Percentiles rank a stretch among this genome's conserved stretches.
phyloP scores from a whole-genome alignment of 92 coral and sea anemone genomes.

The Diadumene lineata region DNA sequence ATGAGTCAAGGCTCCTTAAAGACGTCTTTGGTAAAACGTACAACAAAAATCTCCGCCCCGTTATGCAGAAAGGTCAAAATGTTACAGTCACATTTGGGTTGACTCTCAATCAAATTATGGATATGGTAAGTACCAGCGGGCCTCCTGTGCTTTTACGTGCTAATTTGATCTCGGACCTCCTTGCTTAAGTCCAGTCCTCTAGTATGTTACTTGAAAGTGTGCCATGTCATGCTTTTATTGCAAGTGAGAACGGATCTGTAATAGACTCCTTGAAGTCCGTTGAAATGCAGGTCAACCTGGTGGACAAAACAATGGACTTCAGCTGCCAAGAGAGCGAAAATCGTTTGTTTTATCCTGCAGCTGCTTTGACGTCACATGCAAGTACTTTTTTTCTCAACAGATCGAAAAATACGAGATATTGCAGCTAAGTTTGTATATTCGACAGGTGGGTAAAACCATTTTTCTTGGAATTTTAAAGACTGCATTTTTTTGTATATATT shows the following conservation, averaged over 20 bases:
- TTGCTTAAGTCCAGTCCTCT: too few species aligned
- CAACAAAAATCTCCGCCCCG: conserved; percentile 63
- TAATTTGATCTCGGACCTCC: too few species aligned
- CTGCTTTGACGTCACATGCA: neutral
- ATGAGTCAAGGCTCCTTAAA: conserved; percentile 18
- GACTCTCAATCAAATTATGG: conserved; percentile 83
- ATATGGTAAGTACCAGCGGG: conserved; percentile 59
- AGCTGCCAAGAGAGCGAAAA: too few species aligned
- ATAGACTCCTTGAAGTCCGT: too few species aligned
- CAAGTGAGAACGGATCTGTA: too few species aligned
- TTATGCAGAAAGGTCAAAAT: conserved; percentile 44
- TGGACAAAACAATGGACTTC: too few species aligned
- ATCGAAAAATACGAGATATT: conserved; percentile 82
- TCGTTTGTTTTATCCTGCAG: neutral
- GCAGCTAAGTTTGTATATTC: conserved; percentile 71
- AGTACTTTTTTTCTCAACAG: conserved; percentile 24
- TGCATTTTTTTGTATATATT: neutral
- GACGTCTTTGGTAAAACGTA: conserved; percentile 24
- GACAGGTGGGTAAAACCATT: conserved; percentile 67
- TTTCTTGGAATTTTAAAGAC: too few species aligned
- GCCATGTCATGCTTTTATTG: too few species aligned
- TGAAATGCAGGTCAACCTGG: too few species aligned
- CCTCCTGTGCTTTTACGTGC: neutral
- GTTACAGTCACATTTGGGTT: conserved; percentile 74
- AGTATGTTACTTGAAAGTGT: too few species aligned